Percentiles rank a stretch among this genome's conserved stretches.
These are phyloP conservation scores for Hydroisotoma schaefferi DNA, from an alignment of 2,888 invertebrate genomes.

Conservation along the genomic window DNA sequence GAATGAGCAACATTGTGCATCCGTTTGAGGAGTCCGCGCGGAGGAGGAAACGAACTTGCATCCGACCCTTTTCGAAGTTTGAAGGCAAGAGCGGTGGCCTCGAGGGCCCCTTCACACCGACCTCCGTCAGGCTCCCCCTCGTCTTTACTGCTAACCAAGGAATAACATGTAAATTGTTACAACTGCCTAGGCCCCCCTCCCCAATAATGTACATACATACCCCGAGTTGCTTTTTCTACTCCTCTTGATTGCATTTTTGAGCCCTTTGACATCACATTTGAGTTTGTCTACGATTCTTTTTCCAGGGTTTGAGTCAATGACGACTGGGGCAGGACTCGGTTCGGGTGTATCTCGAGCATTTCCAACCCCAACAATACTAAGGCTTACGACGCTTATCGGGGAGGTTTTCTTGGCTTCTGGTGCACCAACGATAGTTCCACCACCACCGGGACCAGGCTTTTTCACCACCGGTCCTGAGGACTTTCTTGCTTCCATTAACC, in stretches of 20 bases:
- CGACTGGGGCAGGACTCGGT: constrained; percentile 25
- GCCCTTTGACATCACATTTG: constrained; percentile 75
- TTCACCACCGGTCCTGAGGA: constrained; percentile 48
- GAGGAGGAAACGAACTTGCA: constrained; percentile 30
- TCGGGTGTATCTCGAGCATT: background rate
- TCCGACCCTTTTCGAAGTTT: too few relatives aligned
- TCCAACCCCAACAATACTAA: constrained; percentile 5
- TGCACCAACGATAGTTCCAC: constrained; percentile 49
- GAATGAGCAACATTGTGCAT: constrained; percentile 70
- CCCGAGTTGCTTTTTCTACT: constrained; percentile 53
- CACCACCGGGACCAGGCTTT: constrained; percentile 22
- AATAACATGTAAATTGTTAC: too few relatives aligned
- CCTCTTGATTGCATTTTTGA: constrained; percentile 61
- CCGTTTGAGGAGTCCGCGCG: constrained; percentile 63
- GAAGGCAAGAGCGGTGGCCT: too few relatives aligned
- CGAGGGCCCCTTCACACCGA: too few relatives aligned
- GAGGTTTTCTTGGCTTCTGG: constrained; percentile 22
- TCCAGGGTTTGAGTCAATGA: constrained; percentile 59
- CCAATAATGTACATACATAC: constrained; percentile 32
- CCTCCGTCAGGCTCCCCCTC: constrained; percentile 49
- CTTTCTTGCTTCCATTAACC: constrained; percentile 73
- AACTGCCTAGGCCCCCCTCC: background rate
- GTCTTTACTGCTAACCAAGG: constrained; percentile 44
- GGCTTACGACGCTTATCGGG: constrained; percentile 29
- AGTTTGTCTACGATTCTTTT: constrained; percentile 79